Conservation (phyloP, 1,140 invertebrate species). For the Gonatopus flavifemur region DNA sequence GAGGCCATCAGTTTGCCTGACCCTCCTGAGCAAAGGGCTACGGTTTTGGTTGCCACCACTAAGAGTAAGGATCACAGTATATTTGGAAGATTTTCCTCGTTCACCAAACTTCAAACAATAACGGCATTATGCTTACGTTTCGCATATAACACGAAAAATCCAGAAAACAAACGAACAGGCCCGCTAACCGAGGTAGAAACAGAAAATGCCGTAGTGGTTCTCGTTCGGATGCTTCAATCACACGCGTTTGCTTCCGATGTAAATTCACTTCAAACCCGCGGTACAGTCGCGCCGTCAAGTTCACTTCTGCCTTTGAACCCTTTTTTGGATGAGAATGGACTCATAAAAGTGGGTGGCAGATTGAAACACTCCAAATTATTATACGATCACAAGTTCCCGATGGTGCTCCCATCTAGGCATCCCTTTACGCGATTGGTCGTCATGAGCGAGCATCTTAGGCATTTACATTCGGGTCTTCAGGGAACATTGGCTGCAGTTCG, state of each 20-base stretch:
- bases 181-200: not conserved
- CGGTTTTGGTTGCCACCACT: too few relatives aligned
- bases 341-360: not conserved
- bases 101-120: not conserved
- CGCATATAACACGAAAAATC: not conserved
- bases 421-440: not conserved
- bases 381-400: not conserved
- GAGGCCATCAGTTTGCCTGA: too few relatives aligned
- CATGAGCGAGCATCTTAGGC: not conserved
- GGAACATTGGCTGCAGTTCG: not conserved
- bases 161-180: not conserved
- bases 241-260: not conserved
- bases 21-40: too few relatives aligned
- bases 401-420: not conserved
- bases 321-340: not conserved
- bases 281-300: not conserved
- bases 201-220: not conserved
- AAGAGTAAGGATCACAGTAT: too few relatives aligned
- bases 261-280: not conserved
- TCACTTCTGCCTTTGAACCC: not conserved
- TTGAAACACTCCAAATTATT: not conserved
- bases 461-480: not conserved
- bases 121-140: not conserved
- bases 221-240: not conserved
- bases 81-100: not conserved